Evolutionary conservation across 2,797 vertebrate genomes (phyloP).

Genomic region (Sparidentex hasta): DNA sequence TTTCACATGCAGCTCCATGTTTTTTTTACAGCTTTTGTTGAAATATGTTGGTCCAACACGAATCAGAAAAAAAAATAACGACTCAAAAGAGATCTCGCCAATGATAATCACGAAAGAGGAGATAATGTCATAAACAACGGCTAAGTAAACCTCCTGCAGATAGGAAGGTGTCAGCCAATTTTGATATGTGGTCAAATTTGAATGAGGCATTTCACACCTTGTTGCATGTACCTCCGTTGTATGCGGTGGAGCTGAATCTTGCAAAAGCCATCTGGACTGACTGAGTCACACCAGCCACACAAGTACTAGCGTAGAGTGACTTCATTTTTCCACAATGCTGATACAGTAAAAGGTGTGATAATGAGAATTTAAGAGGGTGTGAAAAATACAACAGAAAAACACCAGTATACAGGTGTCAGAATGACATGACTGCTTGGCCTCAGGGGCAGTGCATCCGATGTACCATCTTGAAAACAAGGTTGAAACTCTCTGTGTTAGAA

Average conservation of each 20-base stretch:
- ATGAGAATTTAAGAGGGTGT: constrained; percentile 50
- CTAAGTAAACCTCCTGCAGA: constrained; percentile 35
- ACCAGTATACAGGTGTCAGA: constrained; percentile 28
- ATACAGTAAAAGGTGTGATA: constrained; percentile 56
- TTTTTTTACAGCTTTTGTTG: constrained; percentile 1
- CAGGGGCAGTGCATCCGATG: background rate
- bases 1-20: constrained; percentile 3
- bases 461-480: background rate
- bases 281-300: constrained; percentile 50
- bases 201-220: constrained; percentile 69
- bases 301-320: constrained; percentile 38
- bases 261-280: constrained; percentile 54
- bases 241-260: constrained; percentile 50
- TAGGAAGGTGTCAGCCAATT: constrained; percentile 31
- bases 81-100: background rate
- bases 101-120: constrained; percentile 14
- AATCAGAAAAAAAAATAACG: constrained; percentile 27
- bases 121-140: constrained; percentile 39
- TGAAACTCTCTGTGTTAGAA: background rate
- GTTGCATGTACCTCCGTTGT: constrained; percentile 38
- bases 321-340: constrained; percentile 60
- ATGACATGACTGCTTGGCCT: constrained; percentile 33
- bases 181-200: constrained; percentile 53
- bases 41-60: constrained; percentile 11
- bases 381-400: constrained; percentile 45